phyloP scores from a whole-genome alignment of 2,797 vertebrate genomes.

The Buphagus erythrorhynchus region DNA sequence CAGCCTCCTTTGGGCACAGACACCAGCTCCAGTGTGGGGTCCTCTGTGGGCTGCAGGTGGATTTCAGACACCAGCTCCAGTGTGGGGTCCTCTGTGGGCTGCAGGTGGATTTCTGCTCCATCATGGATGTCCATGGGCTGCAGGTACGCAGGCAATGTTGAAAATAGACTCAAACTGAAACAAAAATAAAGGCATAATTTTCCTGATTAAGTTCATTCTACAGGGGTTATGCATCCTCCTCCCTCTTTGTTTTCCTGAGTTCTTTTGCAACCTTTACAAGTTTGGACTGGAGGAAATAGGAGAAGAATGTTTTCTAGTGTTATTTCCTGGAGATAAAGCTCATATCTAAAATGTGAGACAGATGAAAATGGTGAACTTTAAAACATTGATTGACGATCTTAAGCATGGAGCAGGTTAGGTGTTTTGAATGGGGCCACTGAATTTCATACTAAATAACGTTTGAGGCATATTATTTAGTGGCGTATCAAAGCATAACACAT shows the following conservation, averaged over 20 bases:
- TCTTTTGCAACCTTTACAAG: not conserved
- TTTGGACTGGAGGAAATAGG: conserved; percentile 10
- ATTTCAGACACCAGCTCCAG: not conserved
- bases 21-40: not conserved
- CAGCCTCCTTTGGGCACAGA: not conserved
- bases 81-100: rapidly evolving
- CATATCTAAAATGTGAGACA: not conserved
- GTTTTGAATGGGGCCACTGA: not conserved
- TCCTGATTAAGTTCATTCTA: not conserved
- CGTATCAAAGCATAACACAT: not conserved
- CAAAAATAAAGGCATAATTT: not conserved
- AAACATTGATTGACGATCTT: not conserved
- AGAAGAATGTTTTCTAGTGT: conserved; percentile 42
- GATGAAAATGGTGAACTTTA: conserved; percentile 4
- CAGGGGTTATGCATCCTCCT: not conserved
- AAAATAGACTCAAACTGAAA: not conserved
- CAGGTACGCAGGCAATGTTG: not conserved
- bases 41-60: rapidly evolving
- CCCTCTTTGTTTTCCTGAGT: conserved; percentile 19
- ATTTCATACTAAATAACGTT: not conserved
- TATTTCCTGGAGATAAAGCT: conserved; percentile 54
- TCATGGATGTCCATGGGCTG: not conserved
- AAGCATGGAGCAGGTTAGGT: not conserved
- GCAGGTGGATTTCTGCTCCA: not conserved
- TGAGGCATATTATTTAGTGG: not conserved